These are phyloP conservation scores for Corbicula japonica DNA, from an alignment of 2,888 invertebrate species.

Conservation along the genomic window DNA sequence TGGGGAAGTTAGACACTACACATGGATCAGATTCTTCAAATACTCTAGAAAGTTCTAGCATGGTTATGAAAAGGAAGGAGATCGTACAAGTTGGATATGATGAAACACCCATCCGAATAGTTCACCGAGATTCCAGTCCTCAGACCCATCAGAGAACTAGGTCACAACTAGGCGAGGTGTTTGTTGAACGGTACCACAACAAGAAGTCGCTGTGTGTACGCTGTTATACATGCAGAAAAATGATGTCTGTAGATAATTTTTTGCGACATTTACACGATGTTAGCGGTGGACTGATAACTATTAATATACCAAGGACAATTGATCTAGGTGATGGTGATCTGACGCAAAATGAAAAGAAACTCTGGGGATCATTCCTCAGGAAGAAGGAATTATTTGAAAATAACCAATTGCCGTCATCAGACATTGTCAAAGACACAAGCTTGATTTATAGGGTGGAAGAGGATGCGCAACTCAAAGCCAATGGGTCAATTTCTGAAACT, in stretches of 20 bases:
- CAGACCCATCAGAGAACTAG: conserved; percentile 51
- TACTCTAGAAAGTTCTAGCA: background rate
- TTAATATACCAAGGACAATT: conserved; percentile 75
- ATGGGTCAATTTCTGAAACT: conserved; percentile 3
- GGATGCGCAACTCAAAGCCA: no score
- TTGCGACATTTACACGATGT: conserved; percentile 81
- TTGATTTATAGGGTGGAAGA: conserved; percentile 44
- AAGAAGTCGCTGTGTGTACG: conserved; percentile 80
- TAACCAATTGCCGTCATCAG: conserved; percentile 56
- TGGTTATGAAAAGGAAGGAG: conserved; percentile 29
- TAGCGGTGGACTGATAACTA: conserved; percentile 75
- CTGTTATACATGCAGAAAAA: conserved; percentile 82
- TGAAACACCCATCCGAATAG: conserved; percentile 50
- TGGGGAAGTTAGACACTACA: no score
- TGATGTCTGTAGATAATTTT: conserved; percentile 81
- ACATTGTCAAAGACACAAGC: conserved; percentile 40
- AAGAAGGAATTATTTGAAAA: conserved; percentile 72
- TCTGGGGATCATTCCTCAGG: conserved; percentile 80
- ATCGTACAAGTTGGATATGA: conserved; percentile 31
- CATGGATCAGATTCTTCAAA: no score
- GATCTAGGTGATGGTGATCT: conserved; percentile 74
- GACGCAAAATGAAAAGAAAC: conserved; percentile 69
- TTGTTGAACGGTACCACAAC: conserved; percentile 77
- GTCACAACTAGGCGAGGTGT: conserved; percentile 76
- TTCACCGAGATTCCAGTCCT: conserved; percentile 76